phyloP scores from a whole-genome alignment of 2,113 vertebrate genomes.

The Pantherophis guttatus region DNA sequence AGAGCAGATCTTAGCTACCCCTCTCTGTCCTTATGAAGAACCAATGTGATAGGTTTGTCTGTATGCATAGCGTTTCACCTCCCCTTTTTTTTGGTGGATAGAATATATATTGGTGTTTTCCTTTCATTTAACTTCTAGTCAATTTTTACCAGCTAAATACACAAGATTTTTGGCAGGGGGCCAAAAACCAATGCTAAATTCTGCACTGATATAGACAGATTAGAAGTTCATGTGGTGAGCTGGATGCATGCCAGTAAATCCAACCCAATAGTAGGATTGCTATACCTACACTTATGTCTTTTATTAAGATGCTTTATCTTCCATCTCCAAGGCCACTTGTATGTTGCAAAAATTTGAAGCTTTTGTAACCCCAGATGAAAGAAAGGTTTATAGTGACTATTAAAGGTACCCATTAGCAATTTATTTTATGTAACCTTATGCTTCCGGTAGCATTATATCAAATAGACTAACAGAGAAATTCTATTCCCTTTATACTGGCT shows the following conservation, averaged over 20 bases:
- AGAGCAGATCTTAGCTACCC: slow-evolving; percentile 47
- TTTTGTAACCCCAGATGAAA: slow-evolving; percentile 73
- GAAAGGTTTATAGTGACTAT: slow-evolving; percentile 74
- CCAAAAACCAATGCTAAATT: slow-evolving; percentile 78
- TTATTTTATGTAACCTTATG: slow-evolving; percentile 71
- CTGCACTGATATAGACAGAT: slow-evolving; percentile 77
- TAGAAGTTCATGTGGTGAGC: slow-evolving; percentile 76
- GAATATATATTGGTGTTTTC: slow-evolving; percentile 82
- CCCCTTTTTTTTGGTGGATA: slow-evolving; percentile 55
- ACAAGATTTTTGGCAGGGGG: slow-evolving; percentile 78
- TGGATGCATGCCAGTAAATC: slow-evolving; percentile 77
- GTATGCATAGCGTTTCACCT: slow-evolving; percentile 61
- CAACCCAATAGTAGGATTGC: slow-evolving; percentile 72
- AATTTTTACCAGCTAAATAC: slow-evolving; percentile 84
- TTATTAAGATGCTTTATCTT: slow-evolving; percentile 73
- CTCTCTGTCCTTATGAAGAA: slow-evolving; percentile 70
- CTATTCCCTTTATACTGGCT: slow-evolving; percentile 14
- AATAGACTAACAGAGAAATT: slow-evolving; percentile 53
- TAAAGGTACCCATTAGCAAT: slow-evolving; percentile 77
- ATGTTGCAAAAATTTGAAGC: slow-evolving; percentile 68
- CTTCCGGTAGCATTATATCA: slow-evolving; percentile 68
- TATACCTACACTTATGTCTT: slow-evolving; percentile 19
- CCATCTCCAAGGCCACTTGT: slow-evolving; percentile 70
- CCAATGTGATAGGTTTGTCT: slow-evolving; percentile 60
- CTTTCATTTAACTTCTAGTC: slow-evolving; percentile 85